Evolutionary conservation across 2,888 invertebrate species (phyloP).

Genomic region (Aphodius sticticus): DNA sequence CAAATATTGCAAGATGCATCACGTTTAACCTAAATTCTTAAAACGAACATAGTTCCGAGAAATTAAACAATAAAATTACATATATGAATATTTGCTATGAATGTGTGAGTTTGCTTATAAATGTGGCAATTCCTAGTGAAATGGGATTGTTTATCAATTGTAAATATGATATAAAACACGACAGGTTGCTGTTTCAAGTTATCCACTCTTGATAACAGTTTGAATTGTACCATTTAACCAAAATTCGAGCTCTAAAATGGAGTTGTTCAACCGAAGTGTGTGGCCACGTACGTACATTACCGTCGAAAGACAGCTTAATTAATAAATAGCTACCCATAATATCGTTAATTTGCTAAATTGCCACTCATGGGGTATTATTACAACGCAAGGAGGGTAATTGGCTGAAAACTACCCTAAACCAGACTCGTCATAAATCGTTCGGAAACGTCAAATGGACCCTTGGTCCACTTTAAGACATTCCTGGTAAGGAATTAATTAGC

Average conservation of each 20-base stretch:
- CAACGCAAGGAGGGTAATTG: not conserved
- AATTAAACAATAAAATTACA: too few species aligned
- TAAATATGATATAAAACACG: not conserved
- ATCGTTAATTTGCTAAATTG: not conserved
- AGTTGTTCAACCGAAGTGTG: not conserved
- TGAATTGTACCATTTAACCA: not conserved
- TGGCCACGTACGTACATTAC: not conserved
- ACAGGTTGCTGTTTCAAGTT: too few species aligned
- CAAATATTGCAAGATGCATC: too few species aligned
- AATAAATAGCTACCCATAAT: not conserved
- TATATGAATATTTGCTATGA: too few species aligned
- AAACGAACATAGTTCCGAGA: too few species aligned
- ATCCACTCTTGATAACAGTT: not conserved
- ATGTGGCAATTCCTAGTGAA: not conserved
- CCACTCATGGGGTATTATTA: not conserved
- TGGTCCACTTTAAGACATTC: slow-evolving; percentile 4
- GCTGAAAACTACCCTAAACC: not conserved
- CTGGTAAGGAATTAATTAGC: not conserved
- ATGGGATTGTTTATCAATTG: not conserved
- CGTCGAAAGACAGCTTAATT: not conserved
- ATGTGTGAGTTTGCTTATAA: not conserved
- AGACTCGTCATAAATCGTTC: not conserved
- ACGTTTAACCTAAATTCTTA: too few species aligned
- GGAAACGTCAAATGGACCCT: not conserved
- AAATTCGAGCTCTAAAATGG: not conserved